These are phyloP conservation scores for Aldrovandia affinis DNA, from an alignment of 2,797 vertebrate species.

Conservation along the genomic window DNA sequence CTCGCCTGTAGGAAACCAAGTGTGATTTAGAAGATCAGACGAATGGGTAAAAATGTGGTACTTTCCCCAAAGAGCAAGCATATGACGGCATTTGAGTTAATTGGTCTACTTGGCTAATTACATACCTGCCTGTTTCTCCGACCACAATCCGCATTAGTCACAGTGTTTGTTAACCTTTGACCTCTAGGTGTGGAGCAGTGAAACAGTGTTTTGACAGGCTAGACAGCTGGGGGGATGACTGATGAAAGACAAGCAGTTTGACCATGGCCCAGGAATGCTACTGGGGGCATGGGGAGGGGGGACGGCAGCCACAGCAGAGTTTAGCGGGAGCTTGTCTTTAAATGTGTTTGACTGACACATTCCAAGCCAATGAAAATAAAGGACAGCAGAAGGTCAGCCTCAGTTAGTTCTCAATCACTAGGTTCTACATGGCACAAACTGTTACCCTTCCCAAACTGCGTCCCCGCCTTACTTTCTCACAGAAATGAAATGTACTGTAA, in stretches of 20 bases:
- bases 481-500: too few relatives aligned
- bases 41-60: not conserved
- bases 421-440: not conserved
- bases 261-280: constrained; percentile 46
- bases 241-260: constrained; percentile 54
- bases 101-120: not conserved
- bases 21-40: not conserved
- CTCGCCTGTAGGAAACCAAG: not conserved
- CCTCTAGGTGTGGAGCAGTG: constrained; percentile 33
- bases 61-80: constrained; percentile 1
- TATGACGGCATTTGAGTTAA: not conserved
- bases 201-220: constrained; percentile 62
- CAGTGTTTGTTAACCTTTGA: constrained; percentile 66
- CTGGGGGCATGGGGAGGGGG: constrained; percentile 4
- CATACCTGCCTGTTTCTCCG: constrained; percentile 19
- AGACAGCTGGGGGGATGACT: constrained; percentile 56
- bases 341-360: not conserved
- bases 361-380: constrained; percentile 26
- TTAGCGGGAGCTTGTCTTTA: constrained; percentile 25
- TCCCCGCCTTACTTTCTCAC: too few relatives aligned
- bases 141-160: constrained; percentile 63
- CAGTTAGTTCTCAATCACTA: not conserved
- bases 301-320: not conserved
- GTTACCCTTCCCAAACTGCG: not conserved
- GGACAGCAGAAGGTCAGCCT: constrained; percentile 18